A percentile compares a stretch with the other conserved stretches of the same genome.
Conservation (phyloP, 2,113 vertebrate genomes). For the Paraplagusia blochii region DNA sequence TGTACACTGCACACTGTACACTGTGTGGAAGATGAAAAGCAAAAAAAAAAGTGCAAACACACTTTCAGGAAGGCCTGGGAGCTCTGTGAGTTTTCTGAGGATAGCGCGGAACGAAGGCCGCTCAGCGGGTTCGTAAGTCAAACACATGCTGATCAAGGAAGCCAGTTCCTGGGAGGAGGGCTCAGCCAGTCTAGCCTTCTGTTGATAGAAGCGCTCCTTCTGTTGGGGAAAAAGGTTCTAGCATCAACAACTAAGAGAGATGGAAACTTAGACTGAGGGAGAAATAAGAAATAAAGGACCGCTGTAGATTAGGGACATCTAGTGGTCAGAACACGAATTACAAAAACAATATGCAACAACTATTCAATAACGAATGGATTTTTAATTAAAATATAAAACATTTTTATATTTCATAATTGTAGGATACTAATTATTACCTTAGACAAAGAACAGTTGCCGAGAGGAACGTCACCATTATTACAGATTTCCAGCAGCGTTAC, state of each 20-base stretch:
- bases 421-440: too few species aligned
- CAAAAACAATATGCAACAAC: neutral
- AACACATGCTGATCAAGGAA: slow-evolving; percentile 82
- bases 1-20: neutral
- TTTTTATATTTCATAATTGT: too few species aligned
- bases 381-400: too few species aligned
- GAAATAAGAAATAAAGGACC: neutral
- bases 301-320: neutral
- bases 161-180: slow-evolving; percentile 83
- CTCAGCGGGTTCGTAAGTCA: slow-evolving; percentile 78
- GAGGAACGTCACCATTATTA: slow-evolving; percentile 84
- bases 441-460: slow-evolving; percentile 73
- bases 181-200: slow-evolving; percentile 76
- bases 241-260: neutral
- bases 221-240: slow-evolving; percentile 40
- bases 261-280: neutral
- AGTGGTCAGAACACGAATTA: neutral
- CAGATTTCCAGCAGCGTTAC: slow-evolving; percentile 90
- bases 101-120: slow-evolving; percentile 86
- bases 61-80: slow-evolving; percentile 82
- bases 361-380: too few species aligned
- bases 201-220: slow-evolving; percentile 92
- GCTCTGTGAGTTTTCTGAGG: slow-evolving; percentile 86
- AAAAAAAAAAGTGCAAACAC: slow-evolving; percentile 27
- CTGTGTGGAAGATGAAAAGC: neutral